Evolutionary conservation across 2,797 vertebrate species (phyloP).

Genomic region (Dromococcyx pavoninus): DNA sequence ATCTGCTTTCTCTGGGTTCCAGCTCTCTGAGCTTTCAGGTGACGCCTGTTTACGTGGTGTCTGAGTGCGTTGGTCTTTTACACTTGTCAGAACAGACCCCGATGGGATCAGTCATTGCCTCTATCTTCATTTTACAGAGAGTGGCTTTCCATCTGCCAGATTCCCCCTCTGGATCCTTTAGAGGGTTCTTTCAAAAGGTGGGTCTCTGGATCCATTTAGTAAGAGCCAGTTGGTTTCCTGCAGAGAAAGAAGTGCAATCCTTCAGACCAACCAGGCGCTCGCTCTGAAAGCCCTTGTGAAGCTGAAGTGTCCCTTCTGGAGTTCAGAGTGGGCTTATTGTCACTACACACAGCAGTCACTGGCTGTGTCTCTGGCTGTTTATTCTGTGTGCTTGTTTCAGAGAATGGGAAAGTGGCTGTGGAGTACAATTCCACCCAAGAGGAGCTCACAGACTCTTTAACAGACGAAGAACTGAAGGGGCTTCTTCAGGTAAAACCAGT

Average conservation of each 20-base stretch:
- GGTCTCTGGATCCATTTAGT: not conserved
- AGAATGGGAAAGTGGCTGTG: slow-evolving; percentile 77
- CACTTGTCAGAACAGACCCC: not conserved
- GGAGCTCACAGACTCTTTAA: slow-evolving; percentile 50
- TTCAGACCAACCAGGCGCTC: too few relatives aligned
- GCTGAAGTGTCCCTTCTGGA: not conserved
- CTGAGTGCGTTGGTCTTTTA: not conserved
- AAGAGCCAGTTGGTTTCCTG: not conserved
- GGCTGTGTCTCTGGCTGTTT: not conserved
- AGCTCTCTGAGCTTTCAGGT: not conserved
- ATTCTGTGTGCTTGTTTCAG: slow-evolving; percentile 50
- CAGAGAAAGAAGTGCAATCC: not conserved
- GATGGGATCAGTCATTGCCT: not conserved
- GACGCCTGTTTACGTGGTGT: not conserved
- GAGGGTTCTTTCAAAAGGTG: not conserved
- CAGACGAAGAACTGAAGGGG: slow-evolving; percentile 73
- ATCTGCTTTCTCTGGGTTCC: not conserved
- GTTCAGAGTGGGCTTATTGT: not conserved
- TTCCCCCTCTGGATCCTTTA: not conserved
- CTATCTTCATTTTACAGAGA: not conserved
- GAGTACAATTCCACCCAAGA: slow-evolving; percentile 67
- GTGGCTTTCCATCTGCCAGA: not conserved
- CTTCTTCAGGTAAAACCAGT: slow-evolving; percentile 70
- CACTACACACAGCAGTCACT: not conserved
- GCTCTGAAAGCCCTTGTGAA: not conserved